These are phyloP conservation scores for Semaprochilodus insignis DNA, from an alignment of 2,797 vertebrate genomes.

Conservation along the genomic window DNA sequence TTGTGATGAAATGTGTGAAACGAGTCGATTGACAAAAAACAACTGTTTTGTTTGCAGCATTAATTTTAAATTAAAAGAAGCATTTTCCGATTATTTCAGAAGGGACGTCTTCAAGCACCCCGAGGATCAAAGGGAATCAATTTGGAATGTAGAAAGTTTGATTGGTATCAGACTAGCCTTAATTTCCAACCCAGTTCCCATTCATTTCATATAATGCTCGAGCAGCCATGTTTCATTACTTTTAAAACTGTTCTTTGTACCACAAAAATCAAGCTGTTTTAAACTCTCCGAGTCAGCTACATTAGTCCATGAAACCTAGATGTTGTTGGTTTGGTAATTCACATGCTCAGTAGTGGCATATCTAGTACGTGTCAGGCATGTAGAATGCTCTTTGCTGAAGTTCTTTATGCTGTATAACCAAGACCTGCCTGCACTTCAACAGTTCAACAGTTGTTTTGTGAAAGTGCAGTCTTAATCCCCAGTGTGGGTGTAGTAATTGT, in stretches of 20 bases:
- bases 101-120: background rate
- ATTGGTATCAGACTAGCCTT: slow-evolving; percentile 12
- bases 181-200: slow-evolving; percentile 1
- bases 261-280: background rate
- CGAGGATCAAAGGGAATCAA: slow-evolving; percentile 4
- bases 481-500: background rate
- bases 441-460: background rate
- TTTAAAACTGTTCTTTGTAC: background rate
- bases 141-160: slow-evolving; percentile 14
- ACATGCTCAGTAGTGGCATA: background rate
- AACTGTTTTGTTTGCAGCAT: slow-evolving; percentile 11
- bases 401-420: too few relatives aligned
- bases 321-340: background rate
- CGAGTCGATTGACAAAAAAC: background rate
- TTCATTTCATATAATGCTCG: slow-evolving; percentile 1
- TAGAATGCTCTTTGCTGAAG: background rate
- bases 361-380: background rate
- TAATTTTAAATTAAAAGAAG: slow-evolving; percentile 19
- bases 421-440: background rate
- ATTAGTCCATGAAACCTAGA: background rate
- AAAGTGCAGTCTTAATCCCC: background rate
- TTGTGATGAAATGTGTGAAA: background rate
- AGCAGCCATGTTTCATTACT: background rate
- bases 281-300: background rate
- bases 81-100: background rate